These are phyloP conservation scores for Myotis planiceps DNA, from an alignment of 2,797 vertebrate genomes.

Conservation along the genomic window DNA sequence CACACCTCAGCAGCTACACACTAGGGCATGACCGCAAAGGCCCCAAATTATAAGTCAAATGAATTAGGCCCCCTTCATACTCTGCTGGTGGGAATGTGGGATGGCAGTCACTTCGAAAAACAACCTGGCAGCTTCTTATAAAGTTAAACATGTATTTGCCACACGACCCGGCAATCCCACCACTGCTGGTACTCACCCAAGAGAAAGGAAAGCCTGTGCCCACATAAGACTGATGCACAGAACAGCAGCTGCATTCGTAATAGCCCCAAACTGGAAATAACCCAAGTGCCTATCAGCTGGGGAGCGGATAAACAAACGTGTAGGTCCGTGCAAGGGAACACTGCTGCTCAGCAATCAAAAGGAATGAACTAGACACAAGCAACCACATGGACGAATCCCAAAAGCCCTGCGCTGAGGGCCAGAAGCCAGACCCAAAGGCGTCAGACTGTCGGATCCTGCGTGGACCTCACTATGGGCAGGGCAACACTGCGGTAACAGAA, in stretches of 20 bases:
- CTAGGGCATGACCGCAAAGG: not conserved
- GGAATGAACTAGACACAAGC: not conserved
- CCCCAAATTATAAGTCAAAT: not conserved
- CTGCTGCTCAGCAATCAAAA: not conserved
- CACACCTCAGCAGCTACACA: not conserved
- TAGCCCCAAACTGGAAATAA: not conserved
- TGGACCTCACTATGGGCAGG: rapidly evolving
- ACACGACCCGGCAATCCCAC: not conserved
- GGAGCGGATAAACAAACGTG: not conserved
- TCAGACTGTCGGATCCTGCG: rapidly evolving
- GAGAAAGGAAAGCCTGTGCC: not conserved
- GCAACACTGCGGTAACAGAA: not conserved
- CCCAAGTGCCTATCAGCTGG: not conserved
- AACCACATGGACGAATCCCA: not conserved
- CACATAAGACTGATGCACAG: not conserved
- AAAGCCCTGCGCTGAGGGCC: not conserved
- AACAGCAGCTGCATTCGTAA: not conserved
- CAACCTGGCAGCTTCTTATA: not conserved
- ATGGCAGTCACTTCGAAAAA: not conserved
- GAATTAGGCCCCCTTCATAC: not conserved
- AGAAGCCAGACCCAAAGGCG: not conserved
- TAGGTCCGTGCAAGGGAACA: rapidly evolving
- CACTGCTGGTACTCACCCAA: not conserved
- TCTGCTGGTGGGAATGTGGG: not conserved
- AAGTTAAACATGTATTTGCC: not conserved